A percentile compares a stretch with the other conserved stretches of the same genome.
Evolutionary conservation across 2,888 invertebrate species (phyloP).

Genomic region (Plagodis pulveraria): DNA sequence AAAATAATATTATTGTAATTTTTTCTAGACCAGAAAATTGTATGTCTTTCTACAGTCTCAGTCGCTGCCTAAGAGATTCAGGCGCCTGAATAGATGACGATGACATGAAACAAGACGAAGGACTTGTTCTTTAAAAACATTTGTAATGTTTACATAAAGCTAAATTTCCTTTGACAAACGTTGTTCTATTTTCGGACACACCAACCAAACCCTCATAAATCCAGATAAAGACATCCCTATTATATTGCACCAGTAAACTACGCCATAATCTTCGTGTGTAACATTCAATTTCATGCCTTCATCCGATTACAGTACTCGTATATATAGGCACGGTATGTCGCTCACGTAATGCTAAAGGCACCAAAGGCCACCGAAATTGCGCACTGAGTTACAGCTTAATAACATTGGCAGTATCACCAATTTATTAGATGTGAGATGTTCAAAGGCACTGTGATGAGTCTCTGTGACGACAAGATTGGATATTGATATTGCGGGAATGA

Average conservation of each 20-base stretch:
- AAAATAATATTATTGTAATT: too few relatives aligned
- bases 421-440: constrained; percentile 20
- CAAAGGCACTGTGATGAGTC: constrained; percentile 16
- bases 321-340: neutral
- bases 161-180: too few relatives aligned
- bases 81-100: too few relatives aligned
- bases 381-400: constrained; percentile 24
- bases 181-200: neutral
- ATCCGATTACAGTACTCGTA: constrained; percentile 4
- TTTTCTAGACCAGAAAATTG: too few relatives aligned
- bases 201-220: constrained; percentile 10
- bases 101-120: too few relatives aligned
- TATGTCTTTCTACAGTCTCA: too few relatives aligned
- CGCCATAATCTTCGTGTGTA: constrained; percentile 14
- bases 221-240: constrained; percentile 17
- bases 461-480: constrained; percentile 10
- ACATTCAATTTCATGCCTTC: constrained; percentile 21
- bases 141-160: too few relatives aligned
- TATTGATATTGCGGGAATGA: constrained; percentile 2
- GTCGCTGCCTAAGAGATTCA: too few relatives aligned
- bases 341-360: constrained; percentile 27
- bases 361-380: constrained; percentile 28
- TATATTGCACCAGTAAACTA: constrained; percentile 12
- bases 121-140: too few relatives aligned
- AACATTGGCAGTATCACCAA: constrained; percentile 23